Evolutionary conservation across 2,888 invertebrate species (phyloP), one percentile per base, ranked within the genome.

Genomic region (Xanthorhoe spadicearia): DNA sequence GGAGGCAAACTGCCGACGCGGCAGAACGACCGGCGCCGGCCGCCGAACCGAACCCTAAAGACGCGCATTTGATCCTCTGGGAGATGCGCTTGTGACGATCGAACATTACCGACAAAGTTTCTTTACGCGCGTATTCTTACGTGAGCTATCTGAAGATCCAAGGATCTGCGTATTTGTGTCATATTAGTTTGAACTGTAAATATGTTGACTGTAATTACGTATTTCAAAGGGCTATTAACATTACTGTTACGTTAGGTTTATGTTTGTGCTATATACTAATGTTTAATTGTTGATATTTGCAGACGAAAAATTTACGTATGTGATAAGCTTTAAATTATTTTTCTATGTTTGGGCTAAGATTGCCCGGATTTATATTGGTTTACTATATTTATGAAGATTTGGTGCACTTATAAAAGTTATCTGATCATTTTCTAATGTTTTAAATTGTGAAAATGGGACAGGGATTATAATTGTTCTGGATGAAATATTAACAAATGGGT

Each of bases 41-140:
- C 49, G 94, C 94, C 55, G 96, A 96, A 69, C 96, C 96, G 54
- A 97, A 97, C 85, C 96, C 96, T 70, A 96, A 95, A 80, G 97
- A 97, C 93, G 97, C 98, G 15, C 97, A 98, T 89, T 96, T 98
- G 79, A 96, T 98, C 70, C 95, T 98, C 56, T 98, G 98, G 98
- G 98, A 98, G 77, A 92, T 89, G 91, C 86, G 93, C 57, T 84
- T 91, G 88, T 92, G 89, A 91, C 85, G 77, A 70, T 88, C 85
- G 79, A 69, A 55, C 49, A 52, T 62, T 63, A 32, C 8, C 32
- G 7, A 32, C 32, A 35, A 52, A 49, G 66, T 62, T 66, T 46
- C 50, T 32, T 55, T 60, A 69, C 70, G 68, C 72, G 68, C 75
- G 71, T 72, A 71, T 19, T 63, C 19, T 61, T 73, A 75, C 73